Conservation (phyloP, 2,888 invertebrate genomes). For the Yponomeuta evonymella region DNA sequence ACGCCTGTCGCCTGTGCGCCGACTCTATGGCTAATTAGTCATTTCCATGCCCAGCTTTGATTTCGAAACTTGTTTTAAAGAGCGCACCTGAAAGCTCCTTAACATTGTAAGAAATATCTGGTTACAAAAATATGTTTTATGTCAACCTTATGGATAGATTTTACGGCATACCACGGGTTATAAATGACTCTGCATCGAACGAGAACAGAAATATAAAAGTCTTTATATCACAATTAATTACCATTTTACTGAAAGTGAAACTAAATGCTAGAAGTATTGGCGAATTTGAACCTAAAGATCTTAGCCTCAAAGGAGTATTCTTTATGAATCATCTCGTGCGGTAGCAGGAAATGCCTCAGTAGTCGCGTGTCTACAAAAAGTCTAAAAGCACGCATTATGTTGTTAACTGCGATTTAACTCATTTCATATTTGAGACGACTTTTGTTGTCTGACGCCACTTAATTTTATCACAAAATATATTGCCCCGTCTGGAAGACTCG, state of each 20-base stretch:
- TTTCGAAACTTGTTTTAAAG: slow-evolving; percentile 3
- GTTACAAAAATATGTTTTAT: slow-evolving; percentile 33
- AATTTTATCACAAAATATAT: slow-evolving; percentile 56
- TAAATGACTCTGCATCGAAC: slow-evolving; percentile 54
- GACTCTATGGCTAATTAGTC: slow-evolving; percentile 53
- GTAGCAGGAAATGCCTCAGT: slow-evolving; percentile 71
- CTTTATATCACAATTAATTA: slow-evolving; percentile 72
- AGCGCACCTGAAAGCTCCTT: not conserved
- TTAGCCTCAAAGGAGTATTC: not conserved
- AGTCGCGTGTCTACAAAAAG: slow-evolving; percentile 56
- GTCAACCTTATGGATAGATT: slow-evolving; percentile 40
- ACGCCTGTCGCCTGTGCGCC: slow-evolving; percentile 41
- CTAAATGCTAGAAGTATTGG: not conserved
- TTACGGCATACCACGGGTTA: slow-evolving; percentile 42
- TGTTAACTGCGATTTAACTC: slow-evolving; percentile 71
- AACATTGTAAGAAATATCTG: not conserved
- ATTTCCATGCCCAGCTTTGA: slow-evolving; percentile 40
- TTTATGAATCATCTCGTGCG: slow-evolving; percentile 28
- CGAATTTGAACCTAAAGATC: slow-evolving; percentile 26
- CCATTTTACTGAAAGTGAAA: slow-evolving; percentile 46
- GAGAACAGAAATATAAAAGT: slow-evolving; percentile 67
- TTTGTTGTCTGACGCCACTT: slow-evolving; percentile 57
- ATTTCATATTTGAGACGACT: slow-evolving; percentile 69
- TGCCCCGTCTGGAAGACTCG: not conserved
- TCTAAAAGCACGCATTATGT: slow-evolving; percentile 66